Percentiles rank a stretch among this genome's conserved stretches.
phyloP scores from a whole-genome alignment of 1,140 invertebrate species.

The Drosophila watanabei region DNA sequence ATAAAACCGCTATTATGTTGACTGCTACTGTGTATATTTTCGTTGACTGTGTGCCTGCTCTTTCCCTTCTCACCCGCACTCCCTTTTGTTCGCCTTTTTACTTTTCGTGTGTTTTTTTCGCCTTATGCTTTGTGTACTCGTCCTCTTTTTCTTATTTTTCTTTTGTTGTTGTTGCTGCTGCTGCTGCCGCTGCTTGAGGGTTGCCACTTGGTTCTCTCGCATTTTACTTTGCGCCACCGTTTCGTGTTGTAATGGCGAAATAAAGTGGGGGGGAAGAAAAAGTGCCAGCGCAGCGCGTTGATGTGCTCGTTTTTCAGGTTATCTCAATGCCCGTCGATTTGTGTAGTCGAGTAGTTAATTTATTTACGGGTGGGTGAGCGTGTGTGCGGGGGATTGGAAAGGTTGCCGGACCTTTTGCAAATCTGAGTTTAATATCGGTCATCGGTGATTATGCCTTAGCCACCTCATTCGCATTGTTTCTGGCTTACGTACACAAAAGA shows the following conservation, averaged over 20 bases:
- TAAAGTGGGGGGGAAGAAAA: conserved; percentile 35
- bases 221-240: conserved; percentile 35
- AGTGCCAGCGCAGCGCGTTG: conserved; percentile 55
- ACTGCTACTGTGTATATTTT: conserved; percentile 24
- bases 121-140: conserved; percentile 35
- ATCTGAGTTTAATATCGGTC: conserved; percentile 43
- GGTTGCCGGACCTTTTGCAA: conserved; percentile 42
- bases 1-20: neutral
- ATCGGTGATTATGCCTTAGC: conserved; percentile 39
- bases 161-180: conserved; percentile 48
- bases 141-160: conserved; percentile 47
- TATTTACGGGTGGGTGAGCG: conserved; percentile 18
- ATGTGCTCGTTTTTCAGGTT: conserved; percentile 55
- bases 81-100: conserved; percentile 50
- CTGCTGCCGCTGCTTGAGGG: conserved; percentile 43
- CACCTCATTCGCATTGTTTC: conserved; percentile 56
- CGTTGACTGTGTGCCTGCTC: conserved; percentile 31
- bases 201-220: conserved; percentile 50
- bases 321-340: conserved; percentile 39
- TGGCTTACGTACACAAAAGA: conserved; percentile 8
- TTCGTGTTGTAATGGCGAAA: conserved; percentile 54
- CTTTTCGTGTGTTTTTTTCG: conserved; percentile 44
- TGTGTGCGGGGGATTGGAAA: conserved; percentile 12
- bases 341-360: conserved; percentile 14
- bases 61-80: conserved; percentile 14